These are phyloP conservation scores for Drosophila equinoxialis DNA, from an alignment of 1,140 invertebrate genomes.

Conservation along the genomic window DNA sequence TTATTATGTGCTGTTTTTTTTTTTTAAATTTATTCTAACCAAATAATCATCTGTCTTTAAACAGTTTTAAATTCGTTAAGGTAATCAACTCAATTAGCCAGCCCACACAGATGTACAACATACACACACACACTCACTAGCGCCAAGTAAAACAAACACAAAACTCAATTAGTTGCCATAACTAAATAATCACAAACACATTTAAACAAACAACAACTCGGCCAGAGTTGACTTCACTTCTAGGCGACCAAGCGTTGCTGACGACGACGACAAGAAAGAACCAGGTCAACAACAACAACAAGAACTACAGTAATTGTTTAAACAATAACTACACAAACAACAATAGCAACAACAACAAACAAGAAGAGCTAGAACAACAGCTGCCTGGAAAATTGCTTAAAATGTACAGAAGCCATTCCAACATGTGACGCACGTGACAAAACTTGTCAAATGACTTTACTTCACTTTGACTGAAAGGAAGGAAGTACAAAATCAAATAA, in stretches of 20 bases:
- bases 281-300: slow-evolving; percentile 51
- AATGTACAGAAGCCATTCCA: slow-evolving; percentile 72
- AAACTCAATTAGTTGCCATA: slow-evolving; percentile 81
- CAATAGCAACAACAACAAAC: slow-evolving; percentile 33
- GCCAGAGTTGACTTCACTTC: slow-evolving; percentile 31
- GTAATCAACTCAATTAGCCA: slow-evolving; percentile 73
- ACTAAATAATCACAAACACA: slow-evolving; percentile 82
- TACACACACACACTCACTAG: slow-evolving; percentile 5
- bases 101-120: slow-evolving; percentile 24
- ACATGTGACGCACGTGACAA: slow-evolving; percentile 80
- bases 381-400: slow-evolving; percentile 71
- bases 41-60: background rate
- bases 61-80: slow-evolving; percentile 29
- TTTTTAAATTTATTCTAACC: background rate
- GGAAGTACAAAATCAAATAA: slow-evolving; percentile 34
- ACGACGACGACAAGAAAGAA: slow-evolving; percentile 27
- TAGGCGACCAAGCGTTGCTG: slow-evolving; percentile 34
- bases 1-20: background rate
- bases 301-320: slow-evolving; percentile 43
- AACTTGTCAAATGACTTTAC: slow-evolving; percentile 80
- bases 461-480: slow-evolving; percentile 60
- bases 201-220: slow-evolving; percentile 66
- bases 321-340: slow-evolving; percentile 55
- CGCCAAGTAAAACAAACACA: slow-evolving; percentile 46
- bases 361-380: slow-evolving; percentile 28